phyloP scores from a whole-genome alignment of 1,140 invertebrate genomes.

The Drosophila ogumai region DNA sequence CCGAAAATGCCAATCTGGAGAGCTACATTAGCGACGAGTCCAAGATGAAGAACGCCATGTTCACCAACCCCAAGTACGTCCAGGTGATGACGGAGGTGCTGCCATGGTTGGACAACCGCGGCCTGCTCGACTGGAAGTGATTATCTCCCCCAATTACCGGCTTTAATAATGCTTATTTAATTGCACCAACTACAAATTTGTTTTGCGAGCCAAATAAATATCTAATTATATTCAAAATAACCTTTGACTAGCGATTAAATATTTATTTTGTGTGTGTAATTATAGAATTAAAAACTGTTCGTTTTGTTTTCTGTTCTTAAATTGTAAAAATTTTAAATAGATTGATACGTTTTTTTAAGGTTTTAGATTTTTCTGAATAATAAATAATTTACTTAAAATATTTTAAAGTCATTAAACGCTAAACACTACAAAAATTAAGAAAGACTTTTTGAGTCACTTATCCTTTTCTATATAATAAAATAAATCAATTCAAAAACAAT shows the following conservation, averaged over 20 bases:
- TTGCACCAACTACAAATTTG: conserved; percentile 17
- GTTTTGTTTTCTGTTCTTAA: neutral
- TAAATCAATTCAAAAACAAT: neutral
- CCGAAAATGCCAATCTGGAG: conserved; percentile 52
- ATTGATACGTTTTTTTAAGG: neutral
- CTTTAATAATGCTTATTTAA: conserved; percentile 34
- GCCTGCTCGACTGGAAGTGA: conserved; percentile 79
- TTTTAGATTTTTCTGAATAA: no score
- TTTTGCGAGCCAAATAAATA: conserved; percentile 12
- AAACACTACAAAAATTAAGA: no score
- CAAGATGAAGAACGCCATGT: conserved; percentile 76
- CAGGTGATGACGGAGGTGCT: conserved; percentile 71
- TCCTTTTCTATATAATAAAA: no score
- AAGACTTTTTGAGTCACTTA: no score
- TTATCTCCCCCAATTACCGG: conserved; percentile 8
- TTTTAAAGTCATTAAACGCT: no score
- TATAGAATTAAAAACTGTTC: neutral
- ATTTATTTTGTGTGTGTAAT: neutral
- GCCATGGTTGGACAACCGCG: conserved; percentile 82
- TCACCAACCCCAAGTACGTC: conserved; percentile 76
- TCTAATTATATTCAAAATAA: conserved; percentile 15
- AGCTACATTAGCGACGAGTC: conserved; percentile 63
- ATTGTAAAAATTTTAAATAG: neutral
- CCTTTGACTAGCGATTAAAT: conserved; percentile 1
- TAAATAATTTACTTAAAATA: no score